Conservation (phyloP, 1,140 invertebrate genomes). For the Zaprionus inermis region DNA sequence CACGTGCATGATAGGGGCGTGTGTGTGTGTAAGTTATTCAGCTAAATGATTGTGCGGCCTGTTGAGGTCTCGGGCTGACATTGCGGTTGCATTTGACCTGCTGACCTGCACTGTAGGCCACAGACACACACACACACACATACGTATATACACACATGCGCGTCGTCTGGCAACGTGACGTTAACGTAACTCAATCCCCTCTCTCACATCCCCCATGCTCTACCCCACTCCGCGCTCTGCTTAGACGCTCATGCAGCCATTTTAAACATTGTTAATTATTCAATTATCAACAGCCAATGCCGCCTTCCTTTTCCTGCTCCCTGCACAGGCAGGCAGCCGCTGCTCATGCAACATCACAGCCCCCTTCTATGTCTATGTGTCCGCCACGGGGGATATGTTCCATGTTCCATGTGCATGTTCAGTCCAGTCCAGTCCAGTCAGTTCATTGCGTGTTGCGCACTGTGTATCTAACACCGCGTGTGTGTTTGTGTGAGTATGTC, state of each 20-base stretch:
- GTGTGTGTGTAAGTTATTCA: constrained; percentile 25
- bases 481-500: constrained; percentile 6
- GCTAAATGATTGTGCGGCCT: constrained; percentile 44
- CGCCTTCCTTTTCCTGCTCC: constrained; percentile 46
- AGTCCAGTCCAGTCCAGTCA: constrained; percentile 42
- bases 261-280: constrained; percentile 83
- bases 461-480: constrained; percentile 31
- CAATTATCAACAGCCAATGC: constrained; percentile 79
- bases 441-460: constrained; percentile 58
- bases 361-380: constrained; percentile 29
- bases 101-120: constrained; percentile 58
- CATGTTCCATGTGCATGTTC: constrained; percentile 44
- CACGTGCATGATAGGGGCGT: constrained; percentile 7
- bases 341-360: constrained; percentile 54
- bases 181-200: background rate
- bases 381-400: constrained; percentile 29
- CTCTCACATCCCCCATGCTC: background rate
- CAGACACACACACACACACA: constrained; percentile 19
- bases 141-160: background rate
- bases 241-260: constrained; percentile 51
- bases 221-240: background rate
- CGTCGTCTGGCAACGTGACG: constrained; percentile 33
- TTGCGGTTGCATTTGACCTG: constrained; percentile 79
- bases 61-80: constrained; percentile 64
- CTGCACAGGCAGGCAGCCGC: constrained; percentile 30